Percentiles rank a stretch among this genome's conserved stretches.
Evolutionary conservation across 2,113 vertebrate genomes (phyloP).

Genomic region (Lophius piscatorius): DNA sequence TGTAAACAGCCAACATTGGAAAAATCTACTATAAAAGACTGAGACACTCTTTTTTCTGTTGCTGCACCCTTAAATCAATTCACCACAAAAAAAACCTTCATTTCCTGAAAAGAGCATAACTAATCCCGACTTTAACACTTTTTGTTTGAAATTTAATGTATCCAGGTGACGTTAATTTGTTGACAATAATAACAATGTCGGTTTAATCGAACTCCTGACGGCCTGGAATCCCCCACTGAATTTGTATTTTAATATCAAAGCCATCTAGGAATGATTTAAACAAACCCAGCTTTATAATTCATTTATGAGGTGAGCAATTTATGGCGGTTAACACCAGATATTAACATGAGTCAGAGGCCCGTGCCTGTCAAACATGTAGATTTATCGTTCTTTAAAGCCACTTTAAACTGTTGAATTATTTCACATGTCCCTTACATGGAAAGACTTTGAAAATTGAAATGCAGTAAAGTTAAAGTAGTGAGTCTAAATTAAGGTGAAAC

Average conservation of each 20-base stretch:
- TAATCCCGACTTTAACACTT: too few relatives aligned
- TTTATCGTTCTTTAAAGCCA: background rate
- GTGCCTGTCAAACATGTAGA: slow-evolving; percentile 49
- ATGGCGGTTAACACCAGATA: slow-evolving; percentile 17
- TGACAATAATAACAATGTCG: too few relatives aligned
- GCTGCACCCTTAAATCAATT: too few relatives aligned
- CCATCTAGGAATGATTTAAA: slow-evolving; percentile 62
- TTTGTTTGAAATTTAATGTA: too few relatives aligned
- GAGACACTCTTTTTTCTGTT: too few relatives aligned
- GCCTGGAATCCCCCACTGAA: slow-evolving; percentile 18
- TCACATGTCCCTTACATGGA: background rate
- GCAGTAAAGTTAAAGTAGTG: background rate
- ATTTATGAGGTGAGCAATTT: slow-evolving; percentile 54
- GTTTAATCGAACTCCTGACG: too few relatives aligned
- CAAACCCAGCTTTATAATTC: slow-evolving; percentile 62
- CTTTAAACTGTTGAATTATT: slow-evolving; percentile 5
- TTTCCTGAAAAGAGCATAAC: too few relatives aligned
- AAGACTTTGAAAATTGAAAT: background rate
- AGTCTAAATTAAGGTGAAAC: slow-evolving; percentile 14
- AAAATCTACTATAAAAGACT: too few relatives aligned
- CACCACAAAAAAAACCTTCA: too few relatives aligned
- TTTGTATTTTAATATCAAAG: slow-evolving; percentile 77
- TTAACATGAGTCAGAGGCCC: slow-evolving; percentile 6
- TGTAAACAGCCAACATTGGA: too few relatives aligned
- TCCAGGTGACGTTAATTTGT: too few relatives aligned